Percentiles rank a stretch among this genome's conserved stretches.
These are phyloP conservation scores for Drosophila fulvimacula DNA, from an alignment of 2,888 invertebrate species.

Conservation along the genomic window DNA sequence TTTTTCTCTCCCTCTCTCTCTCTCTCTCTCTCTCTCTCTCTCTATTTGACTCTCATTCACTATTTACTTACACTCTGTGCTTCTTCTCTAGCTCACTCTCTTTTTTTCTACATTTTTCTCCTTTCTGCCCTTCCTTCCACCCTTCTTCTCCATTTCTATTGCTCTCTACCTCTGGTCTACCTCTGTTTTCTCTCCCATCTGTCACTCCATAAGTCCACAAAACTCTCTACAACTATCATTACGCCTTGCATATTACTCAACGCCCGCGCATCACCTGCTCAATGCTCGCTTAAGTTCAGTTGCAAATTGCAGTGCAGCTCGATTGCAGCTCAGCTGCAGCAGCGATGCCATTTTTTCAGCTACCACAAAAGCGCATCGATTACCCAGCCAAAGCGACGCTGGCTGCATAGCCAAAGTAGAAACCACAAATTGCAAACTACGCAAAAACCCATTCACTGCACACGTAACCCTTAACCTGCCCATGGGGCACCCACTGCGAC, in stretches of 20 bases:
- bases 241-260: conserved; percentile 6
- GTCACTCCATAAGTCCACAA: background rate
- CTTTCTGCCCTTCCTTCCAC: too few species aligned
- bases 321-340: conserved; percentile 19
- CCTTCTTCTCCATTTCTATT: too few species aligned
- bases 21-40: too few species aligned
- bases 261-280: conserved; percentile 22
- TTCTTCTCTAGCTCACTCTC: too few species aligned
- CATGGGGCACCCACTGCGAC: background rate
- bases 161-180: background rate
- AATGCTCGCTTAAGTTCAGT: conserved; percentile 6
- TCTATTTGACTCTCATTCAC: too few species aligned
- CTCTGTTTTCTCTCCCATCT: background rate
- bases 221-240: background rate
- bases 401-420: conserved; percentile 15
- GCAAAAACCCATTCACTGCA: conserved; percentile 53
- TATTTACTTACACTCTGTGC: too few species aligned
- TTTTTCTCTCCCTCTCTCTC: too few species aligned
- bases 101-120: too few species aligned
- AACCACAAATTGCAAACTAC: conserved; percentile 60
- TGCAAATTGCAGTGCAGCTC: conserved; percentile 28
- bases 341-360: conserved; percentile 24
- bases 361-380: conserved; percentile 52
- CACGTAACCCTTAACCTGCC: conserved; percentile 17
- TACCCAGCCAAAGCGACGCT: conserved; percentile 20